Percentiles rank a stretch among this genome's conserved stretches.
Conservation (phyloP, 2,797 vertebrate species). For the Margarornis squamiger region DNA sequence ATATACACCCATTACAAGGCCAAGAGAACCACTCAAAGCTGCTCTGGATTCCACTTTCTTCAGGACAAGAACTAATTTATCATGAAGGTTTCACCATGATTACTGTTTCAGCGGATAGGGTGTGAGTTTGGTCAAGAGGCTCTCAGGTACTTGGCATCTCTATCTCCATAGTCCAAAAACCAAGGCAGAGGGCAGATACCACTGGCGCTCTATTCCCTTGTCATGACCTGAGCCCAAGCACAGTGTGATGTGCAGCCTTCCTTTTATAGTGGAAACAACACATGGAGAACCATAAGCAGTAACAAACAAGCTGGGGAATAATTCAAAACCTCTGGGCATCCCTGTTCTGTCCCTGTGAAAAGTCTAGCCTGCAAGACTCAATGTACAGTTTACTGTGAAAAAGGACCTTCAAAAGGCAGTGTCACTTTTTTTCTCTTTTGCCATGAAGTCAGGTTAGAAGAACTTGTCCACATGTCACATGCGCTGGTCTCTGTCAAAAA, state of each 20-base stretch:
- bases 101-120: not conserved
- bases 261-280: not conserved
- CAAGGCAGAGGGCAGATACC: not conserved
- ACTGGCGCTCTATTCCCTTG: not conserved
- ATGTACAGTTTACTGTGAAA: fast-evolving
- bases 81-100: not conserved
- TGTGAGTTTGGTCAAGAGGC: not conserved
- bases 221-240: not conserved
- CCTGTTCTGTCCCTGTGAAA: not conserved
- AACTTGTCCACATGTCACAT: not conserved
- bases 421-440: not conserved
- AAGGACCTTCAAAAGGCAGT: not conserved
- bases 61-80: not conserved
- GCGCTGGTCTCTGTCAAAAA: not conserved
- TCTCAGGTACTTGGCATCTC: not conserved
- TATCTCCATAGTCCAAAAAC: not conserved
- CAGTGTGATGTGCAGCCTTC: fast-evolving
- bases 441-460: no score
- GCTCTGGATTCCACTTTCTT: not conserved
- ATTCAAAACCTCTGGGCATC: not conserved
- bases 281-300: fast-evolving
- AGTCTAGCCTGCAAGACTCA: not conserved
- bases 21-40: not conserved
- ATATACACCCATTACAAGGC: fast-evolving
- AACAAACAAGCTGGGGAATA: not conserved